Conservation (phyloP, 1,140 invertebrate genomes). For the Lordiphosa collinella region DNA sequence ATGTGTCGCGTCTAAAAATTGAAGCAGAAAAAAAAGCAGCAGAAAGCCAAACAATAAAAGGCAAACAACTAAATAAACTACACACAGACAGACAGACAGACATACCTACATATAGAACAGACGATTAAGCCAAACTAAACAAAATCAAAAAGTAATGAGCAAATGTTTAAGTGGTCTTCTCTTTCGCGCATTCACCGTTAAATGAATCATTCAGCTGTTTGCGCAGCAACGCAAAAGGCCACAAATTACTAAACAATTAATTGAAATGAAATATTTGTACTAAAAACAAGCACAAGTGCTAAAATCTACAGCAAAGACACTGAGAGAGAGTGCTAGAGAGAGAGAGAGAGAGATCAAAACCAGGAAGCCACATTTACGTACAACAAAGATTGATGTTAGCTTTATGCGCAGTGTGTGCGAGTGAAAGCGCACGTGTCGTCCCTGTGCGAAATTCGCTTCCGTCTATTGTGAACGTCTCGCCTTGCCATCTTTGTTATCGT, state of each 20-base stretch:
- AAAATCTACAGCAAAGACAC: constrained; percentile 32
- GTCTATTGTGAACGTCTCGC: constrained; percentile 66
- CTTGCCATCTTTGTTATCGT: constrained; percentile 60
- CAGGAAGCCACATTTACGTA: constrained; percentile 61
- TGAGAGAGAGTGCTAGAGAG: neutral
- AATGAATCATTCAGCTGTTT: constrained; percentile 64
- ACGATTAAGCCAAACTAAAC: constrained; percentile 30
- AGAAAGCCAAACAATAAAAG: constrained; percentile 31
- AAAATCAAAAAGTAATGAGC: constrained; percentile 20
- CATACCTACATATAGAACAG: constrained; percentile 26
- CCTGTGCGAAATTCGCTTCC: constrained; percentile 61
- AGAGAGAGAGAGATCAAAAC: constrained; percentile 18
- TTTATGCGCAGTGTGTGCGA: constrained; percentile 40
- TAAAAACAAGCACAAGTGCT: too few species aligned
- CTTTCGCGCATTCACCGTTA: constrained; percentile 50
- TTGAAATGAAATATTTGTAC: constrained; percentile 46
- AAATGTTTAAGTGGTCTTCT: constrained; percentile 1
- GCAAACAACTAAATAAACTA: constrained; percentile 46
- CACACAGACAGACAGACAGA: too few species aligned
- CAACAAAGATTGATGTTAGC: constrained; percentile 69
- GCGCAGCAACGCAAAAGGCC: constrained; percentile 54
- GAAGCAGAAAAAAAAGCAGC: constrained; percentile 38
- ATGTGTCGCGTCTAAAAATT: constrained; percentile 54
- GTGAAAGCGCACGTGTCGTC: constrained; percentile 71
- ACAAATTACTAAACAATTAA: constrained; percentile 30